Evolutionary conservation across 92 coral and sea anemone species (phyloP), one percentile per base, ranked within the genome.

Genomic region (Umimayanthus chanpuru): DNA sequence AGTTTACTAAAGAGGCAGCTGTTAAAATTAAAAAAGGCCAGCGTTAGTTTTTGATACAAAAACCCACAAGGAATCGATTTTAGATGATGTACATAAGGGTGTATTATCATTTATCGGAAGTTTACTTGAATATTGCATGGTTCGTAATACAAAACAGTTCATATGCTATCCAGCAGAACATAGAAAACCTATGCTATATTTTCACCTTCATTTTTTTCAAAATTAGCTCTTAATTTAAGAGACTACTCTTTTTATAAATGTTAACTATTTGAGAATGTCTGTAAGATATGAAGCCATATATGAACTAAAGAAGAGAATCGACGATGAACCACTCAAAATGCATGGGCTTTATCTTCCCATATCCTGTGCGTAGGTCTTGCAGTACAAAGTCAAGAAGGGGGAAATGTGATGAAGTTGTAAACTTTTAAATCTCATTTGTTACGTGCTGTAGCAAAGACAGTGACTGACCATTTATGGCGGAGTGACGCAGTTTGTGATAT

Each of bases 401-500:
- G 41, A 15, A 32, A 20, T 26, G 5, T 66, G 76, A 77, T 43
- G 81, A 49, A 78, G 9, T 23, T 68, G 49, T 55, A 80, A 56
- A 12, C 70, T 82, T 68, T 67, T 77, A 56, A 82, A 44, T 2
- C 61, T 41, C 61, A 70, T 18, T 16, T 15, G 28, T 67, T 82
- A n/a, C 74, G 76, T 70, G 61, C 26, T 41, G 9, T 83, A 43
- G 36, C 87, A 28, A 26, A 78, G 36, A 14, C 36, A 28, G 18
- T 29, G 41, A 21, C 21, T 64, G 39, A 70, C 64, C 66, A 47
- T 83, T 68, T 70, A 28, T 14, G 87, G 77, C 9, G 14, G 23
- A 50, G 71, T 83, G 87, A 83, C 87, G 87, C 44, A 83, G 56
- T 70, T 83, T 68, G 79, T 39, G 40, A 70, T 83, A 83, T 44